Evolutionary conservation across 2,888 invertebrate genomes (phyloP).

Genomic region (Plutella xylostella): DNA sequence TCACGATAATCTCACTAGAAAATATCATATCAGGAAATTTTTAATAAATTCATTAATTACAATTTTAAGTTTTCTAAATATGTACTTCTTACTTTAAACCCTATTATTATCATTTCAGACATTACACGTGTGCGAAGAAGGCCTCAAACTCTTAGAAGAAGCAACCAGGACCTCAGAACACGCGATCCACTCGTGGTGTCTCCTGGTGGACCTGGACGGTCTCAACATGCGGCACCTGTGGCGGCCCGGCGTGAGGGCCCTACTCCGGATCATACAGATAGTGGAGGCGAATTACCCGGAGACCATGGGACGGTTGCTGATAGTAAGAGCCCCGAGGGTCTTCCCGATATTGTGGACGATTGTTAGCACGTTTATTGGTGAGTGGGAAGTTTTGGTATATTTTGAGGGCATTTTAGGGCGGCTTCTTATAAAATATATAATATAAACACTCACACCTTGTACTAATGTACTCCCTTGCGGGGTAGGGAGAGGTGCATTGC

Average conservation of each 20-base stretch:
- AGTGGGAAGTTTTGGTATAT: slow-evolving; percentile 14
- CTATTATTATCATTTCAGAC: slow-evolving; percentile 76
- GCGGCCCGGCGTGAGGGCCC: slow-evolving; percentile 89
- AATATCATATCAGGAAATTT: too few relatives aligned
- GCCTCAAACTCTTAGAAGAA: slow-evolving; percentile 86
- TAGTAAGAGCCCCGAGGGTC: slow-evolving; percentile 91
- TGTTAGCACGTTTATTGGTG: slow-evolving; percentile 92
- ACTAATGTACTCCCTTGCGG: too few relatives aligned
- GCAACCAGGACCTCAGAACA: slow-evolving; percentile 83
- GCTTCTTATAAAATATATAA: too few relatives aligned
- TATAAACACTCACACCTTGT: too few relatives aligned
- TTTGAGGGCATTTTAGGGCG: too few relatives aligned
- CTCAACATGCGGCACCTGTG: slow-evolving; percentile 96
- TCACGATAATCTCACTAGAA: too few relatives aligned
- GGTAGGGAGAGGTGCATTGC: too few relatives aligned
- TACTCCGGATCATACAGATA: slow-evolving; percentile 73
- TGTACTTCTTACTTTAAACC: too few relatives aligned
- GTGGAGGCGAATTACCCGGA: slow-evolving; percentile 96
- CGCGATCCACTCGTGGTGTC: slow-evolving; percentile 90
- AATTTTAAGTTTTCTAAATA: too few relatives aligned
- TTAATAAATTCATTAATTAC: too few relatives aligned
- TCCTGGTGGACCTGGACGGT: slow-evolving; percentile 93
- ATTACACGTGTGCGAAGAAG: slow-evolving; percentile 91
- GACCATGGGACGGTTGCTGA: slow-evolving; percentile 91
- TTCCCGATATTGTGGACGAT: slow-evolving; percentile 97